Conservation (phyloP, 2,113 vertebrate species). For the Cryptomyrus ogoouensis region DNA sequence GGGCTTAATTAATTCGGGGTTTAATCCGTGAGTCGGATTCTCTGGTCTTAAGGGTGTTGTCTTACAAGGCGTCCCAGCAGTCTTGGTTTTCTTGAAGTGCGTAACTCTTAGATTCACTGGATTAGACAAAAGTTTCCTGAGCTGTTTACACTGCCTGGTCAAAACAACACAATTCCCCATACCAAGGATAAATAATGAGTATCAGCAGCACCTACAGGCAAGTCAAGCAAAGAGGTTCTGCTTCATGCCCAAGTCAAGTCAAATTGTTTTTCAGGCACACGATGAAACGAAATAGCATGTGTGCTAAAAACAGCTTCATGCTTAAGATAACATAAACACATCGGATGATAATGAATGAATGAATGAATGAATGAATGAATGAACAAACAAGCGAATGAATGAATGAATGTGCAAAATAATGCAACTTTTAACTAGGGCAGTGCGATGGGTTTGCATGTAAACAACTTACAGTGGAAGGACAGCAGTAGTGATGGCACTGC, state of each 20-base stretch:
- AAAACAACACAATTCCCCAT: background rate
- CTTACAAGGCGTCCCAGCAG: background rate
- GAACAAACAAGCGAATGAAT: background rate
- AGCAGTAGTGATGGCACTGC: background rate
- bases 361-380: background rate
- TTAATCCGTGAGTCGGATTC: background rate
- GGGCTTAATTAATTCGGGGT: background rate
- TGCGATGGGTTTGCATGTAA: background rate
- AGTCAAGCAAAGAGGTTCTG: background rate
- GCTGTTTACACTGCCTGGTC: background rate
- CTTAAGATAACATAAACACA: background rate
- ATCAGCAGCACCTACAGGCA: background rate
- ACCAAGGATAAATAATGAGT: background rate
- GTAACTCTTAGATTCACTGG: background rate
- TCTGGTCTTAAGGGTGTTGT: background rate
- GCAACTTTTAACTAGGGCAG: background rate
- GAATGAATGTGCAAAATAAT: background rate
- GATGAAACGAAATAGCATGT: background rate
- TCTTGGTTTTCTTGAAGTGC: background rate
- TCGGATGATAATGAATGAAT: background rate
- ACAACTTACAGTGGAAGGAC: background rate
- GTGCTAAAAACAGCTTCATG: background rate
- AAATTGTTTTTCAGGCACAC: background rate
- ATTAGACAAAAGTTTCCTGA: background rate
- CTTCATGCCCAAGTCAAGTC: background rate